Evolutionary conservation across 2,888 invertebrate species (phyloP).

Genomic region (Tolmerus cingulatus): DNA sequence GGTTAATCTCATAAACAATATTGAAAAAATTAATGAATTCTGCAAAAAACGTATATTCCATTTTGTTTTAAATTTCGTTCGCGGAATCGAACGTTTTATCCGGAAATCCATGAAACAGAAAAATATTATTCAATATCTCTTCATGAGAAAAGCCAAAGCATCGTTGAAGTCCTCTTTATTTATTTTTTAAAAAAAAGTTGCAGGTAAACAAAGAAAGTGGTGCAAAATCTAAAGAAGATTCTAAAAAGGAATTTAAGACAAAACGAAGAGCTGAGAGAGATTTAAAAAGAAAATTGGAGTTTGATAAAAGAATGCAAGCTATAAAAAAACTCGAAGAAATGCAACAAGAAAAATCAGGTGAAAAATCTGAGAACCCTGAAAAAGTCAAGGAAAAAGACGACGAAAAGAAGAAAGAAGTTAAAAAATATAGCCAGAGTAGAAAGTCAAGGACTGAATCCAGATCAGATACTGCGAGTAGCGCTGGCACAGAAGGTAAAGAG

Average conservation of each 20-base stretch:
- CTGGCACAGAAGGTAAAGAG: conserved; percentile 12
- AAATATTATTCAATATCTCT: too few species aligned
- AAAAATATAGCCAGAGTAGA: conserved; percentile 56
- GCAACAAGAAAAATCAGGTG: not conserved
- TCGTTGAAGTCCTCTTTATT: too few species aligned
- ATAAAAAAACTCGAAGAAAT: conserved; percentile 46
- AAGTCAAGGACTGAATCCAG: conserved; percentile 43
- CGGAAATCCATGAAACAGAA: too few species aligned
- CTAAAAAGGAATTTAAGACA: conserved; percentile 55
- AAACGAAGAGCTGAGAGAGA: conserved; percentile 59
- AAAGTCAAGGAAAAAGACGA: conserved; percentile 46
- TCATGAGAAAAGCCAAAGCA: too few species aligned
- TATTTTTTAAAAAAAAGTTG: not conserved
- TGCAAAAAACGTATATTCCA: too few species aligned
- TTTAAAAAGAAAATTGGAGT: conserved; percentile 59
- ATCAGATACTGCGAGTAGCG: not conserved
- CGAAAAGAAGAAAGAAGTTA: conserved; percentile 53
- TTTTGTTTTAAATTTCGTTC: too few species aligned
- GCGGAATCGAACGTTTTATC: too few species aligned
- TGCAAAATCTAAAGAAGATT: not conserved
- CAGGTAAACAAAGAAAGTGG: not conserved
- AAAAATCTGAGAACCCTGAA: not conserved
- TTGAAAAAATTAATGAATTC: too few species aligned
- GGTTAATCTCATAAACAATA: too few species aligned
- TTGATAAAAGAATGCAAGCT: conserved; percentile 59